Evolutionary conservation across 2,113 vertebrate species (phyloP), one percentile per base, ranked within the genome.

Genomic region (Engystomops pustulosus): DNA sequence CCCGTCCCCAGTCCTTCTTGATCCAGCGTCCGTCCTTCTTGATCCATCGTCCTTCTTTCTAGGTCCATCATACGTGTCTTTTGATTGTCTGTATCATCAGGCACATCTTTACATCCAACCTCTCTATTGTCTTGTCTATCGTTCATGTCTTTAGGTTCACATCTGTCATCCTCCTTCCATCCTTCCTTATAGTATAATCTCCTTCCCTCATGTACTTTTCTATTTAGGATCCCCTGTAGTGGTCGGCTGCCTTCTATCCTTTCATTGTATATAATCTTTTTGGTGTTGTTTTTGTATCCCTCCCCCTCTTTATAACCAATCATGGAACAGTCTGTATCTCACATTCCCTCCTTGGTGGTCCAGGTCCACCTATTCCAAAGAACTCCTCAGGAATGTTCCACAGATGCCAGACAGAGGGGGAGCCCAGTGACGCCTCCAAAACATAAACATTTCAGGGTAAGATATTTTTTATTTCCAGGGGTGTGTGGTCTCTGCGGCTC

Each of bases 321-420:
- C 25, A 32, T 49, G 67, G 79, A 81, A 38, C 62, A 58, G 79
- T 70, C 70, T 83, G 70, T 36, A 82, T 58, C 15, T 77, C 58
- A 76, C 72, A 77, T 84, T 84, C 60, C 72, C 60, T 74, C 41
- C 71, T 34, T 45, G 72, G 81, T 84, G 81, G 41, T 68, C 58
- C 0, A 1, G n/a, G 1, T 38, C 47, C 44, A 65, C 47, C 45
- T 14, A 36, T 49, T 78, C 82, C 82, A 84, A 84, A 84, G 82
- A 84, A 34, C 58, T 76, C 72, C 82, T 84, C 82, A 84, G 82
- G 82, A 78, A 84, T 84, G 82, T 84, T 84, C 82, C 82, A 84
- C 72, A 27, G 58, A 78, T 69, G 82, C 71, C 82, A 68, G 72
- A 78, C 44, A 62, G 81, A 62, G 53, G 60, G 82, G 72, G 82